Conservation (phyloP, 2,888 invertebrate species). For the Diarsia dahlii region DNA sequence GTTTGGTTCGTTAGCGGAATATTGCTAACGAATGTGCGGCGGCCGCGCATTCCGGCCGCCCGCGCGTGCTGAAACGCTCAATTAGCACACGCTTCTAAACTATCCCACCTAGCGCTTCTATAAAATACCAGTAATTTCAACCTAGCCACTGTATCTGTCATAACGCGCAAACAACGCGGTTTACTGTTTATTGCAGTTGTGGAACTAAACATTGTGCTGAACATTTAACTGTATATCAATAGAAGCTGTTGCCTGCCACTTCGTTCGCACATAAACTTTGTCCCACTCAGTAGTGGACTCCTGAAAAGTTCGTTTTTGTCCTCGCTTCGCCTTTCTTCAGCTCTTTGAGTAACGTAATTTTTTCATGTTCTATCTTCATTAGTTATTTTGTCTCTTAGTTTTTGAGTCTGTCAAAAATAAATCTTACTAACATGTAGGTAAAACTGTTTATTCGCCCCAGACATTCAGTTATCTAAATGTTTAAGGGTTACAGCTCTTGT, state of each 20-base stretch:
- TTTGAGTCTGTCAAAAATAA: background rate
- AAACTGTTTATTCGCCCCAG: constrained; percentile 27
- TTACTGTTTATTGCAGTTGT: constrained; percentile 17
- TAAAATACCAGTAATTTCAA: constrained; percentile 77
- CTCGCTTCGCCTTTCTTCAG: background rate
- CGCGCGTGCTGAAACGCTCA: constrained; percentile 84
- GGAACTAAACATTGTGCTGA: constrained; percentile 19
- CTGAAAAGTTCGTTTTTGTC: constrained; percentile 25
- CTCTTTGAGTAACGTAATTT: background rate
- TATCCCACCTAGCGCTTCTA: constrained; percentile 76
- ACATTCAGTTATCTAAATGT: constrained; percentile 26
- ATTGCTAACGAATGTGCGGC: constrained; percentile 89
- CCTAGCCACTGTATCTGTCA: constrained; percentile 63
- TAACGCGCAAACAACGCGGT: constrained; percentile 39
- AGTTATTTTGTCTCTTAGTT: background rate
- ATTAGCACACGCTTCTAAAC: constrained; percentile 84
- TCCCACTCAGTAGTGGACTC: constrained; percentile 23
- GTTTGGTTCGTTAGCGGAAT: constrained; percentile 90
- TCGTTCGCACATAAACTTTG: constrained; percentile 26
- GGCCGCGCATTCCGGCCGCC: constrained; percentile 79
- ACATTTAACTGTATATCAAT: constrained; percentile 19
- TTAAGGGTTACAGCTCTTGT: constrained; percentile 37
- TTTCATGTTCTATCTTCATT: background rate
- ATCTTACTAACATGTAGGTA: background rate
- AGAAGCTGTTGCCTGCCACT: constrained; percentile 5